Percentiles rank a stretch among this genome's conserved stretches.
Evolutionary conservation across 2,113 vertebrate species (phyloP).

Genomic region (Oxyruncus cristatus): DNA sequence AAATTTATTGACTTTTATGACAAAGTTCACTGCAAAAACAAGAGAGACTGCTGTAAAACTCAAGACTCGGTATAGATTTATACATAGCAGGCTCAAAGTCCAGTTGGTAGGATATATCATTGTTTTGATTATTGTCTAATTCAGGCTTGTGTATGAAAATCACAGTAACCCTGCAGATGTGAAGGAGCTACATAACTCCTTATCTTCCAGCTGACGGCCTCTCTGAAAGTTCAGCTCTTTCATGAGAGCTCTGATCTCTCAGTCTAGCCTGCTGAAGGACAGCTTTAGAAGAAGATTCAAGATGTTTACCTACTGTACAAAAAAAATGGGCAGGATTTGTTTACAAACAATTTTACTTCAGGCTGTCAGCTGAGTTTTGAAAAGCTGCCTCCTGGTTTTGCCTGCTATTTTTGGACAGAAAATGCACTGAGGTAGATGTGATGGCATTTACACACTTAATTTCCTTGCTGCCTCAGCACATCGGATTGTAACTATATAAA

Average conservation of each 20-base stretch:
- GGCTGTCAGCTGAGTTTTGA: neutral
- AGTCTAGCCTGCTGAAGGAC: fast-evolving
- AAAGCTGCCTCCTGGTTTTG: neutral
- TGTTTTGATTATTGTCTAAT: neutral
- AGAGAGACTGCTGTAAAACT: neutral
- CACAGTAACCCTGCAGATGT: neutral
- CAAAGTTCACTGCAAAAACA: neutral
- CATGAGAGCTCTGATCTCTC: neutral
- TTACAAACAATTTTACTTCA: neutral
- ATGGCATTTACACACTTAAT: neutral
- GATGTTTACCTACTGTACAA: neutral
- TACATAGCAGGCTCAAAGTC: neutral
- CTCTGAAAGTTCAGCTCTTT: neutral
- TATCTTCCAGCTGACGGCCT: neutral
- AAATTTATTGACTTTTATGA: neutral
- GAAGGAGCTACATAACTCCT: neutral
- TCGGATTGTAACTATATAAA: neutral
- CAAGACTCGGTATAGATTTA: neutral
- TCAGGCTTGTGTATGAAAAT: neutral
- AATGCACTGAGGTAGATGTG: neutral
- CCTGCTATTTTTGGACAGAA: neutral
- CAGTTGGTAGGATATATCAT: neutral
- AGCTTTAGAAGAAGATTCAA: neutral
- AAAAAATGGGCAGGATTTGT: neutral
- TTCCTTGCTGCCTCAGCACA: neutral